These are phyloP conservation scores for Beroe ovata DNA, from an alignment of 37 sponge, comb jelly and placozoan genomes.

Conservation along the genomic window DNA sequence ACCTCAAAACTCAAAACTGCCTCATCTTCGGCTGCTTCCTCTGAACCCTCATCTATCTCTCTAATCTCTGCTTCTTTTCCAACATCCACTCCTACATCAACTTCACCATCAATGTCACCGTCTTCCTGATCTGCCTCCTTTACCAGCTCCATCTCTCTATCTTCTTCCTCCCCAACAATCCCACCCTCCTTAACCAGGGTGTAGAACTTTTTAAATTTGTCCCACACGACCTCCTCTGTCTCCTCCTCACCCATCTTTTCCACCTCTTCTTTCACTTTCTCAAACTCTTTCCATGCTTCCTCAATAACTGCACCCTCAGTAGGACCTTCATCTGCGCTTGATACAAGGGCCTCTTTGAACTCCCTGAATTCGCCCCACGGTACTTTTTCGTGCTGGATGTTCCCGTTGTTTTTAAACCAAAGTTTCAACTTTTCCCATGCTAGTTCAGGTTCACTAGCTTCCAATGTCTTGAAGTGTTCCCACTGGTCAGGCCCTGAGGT, in stretches of 20 bases:
- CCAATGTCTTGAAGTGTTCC: conserved; percentile 13
- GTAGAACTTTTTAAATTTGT: conserved; percentile 39
- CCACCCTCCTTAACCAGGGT: conserved; percentile 19
- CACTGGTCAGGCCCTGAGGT: not conserved
- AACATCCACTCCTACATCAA: not conserved
- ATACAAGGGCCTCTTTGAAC: not conserved
- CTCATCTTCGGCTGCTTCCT: not conserved
- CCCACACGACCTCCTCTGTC: conserved; percentile 27
- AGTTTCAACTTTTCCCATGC: conserved; percentile 57
- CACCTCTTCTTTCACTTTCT: conserved; percentile 11
- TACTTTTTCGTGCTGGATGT: conserved; percentile 45
- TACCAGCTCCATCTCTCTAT: not conserved
- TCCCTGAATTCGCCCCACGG: conserved; percentile 30
- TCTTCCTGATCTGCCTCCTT: not conserved
- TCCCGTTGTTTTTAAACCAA: conserved; percentile 60
- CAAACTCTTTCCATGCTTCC: conserved; percentile 65
- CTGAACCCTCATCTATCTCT: not conserved
- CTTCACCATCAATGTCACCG: not conserved
- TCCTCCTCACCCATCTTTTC: not conserved
- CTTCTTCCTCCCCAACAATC: not conserved
- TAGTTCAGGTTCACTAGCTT: conserved; percentile 17
- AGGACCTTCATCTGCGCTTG: not conserved
- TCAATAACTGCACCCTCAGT: not conserved
- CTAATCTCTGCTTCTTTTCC: conserved; percentile 2
- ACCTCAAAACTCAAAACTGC: not conserved